Percentiles rank a stretch among this genome's conserved stretches.
phyloP scores from a whole-genome alignment of 2,888 invertebrate species.

The Oligia fasciuncula region DNA sequence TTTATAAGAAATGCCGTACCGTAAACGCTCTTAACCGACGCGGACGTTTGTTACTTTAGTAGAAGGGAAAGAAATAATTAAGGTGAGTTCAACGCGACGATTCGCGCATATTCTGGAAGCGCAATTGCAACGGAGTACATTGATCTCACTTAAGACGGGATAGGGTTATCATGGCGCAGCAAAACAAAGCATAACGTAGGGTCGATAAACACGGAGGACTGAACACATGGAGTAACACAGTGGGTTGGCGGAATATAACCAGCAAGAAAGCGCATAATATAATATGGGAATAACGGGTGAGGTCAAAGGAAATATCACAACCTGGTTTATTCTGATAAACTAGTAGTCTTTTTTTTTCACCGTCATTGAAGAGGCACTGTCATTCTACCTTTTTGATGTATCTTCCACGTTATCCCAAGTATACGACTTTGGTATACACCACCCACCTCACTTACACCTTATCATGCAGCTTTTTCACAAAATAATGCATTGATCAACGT shows the following conservation, averaged over 20 bases:
- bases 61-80: slow-evolving; percentile 34
- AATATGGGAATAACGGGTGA: neutral
- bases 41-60: slow-evolving; percentile 9
- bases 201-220: slow-evolving; percentile 20
- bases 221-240: slow-evolving; percentile 7
- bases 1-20: no score
- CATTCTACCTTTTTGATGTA: neutral
- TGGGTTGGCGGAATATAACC: neutral
- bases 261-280: neutral
- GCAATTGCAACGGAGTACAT: slow-evolving; percentile 54
- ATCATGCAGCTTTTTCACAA: neutral
- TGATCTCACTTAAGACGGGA: slow-evolving; percentile 55
- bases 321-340: neutral
- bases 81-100: slow-evolving; percentile 46
- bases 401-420: neutral
- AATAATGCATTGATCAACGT: neutral
- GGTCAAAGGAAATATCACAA: neutral
- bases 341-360: neutral
- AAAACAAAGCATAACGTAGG: slow-evolving; percentile 37
- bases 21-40: no score
- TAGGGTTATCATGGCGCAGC: slow-evolving; percentile 51
- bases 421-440: neutral
- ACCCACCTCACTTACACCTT: neutral
- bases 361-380: neutral
- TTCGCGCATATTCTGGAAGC: slow-evolving; percentile 42